Base-by-base conservation (phyloP, 2,888 invertebrate genomes). In the Tolmerus cingulatus region DNA sequence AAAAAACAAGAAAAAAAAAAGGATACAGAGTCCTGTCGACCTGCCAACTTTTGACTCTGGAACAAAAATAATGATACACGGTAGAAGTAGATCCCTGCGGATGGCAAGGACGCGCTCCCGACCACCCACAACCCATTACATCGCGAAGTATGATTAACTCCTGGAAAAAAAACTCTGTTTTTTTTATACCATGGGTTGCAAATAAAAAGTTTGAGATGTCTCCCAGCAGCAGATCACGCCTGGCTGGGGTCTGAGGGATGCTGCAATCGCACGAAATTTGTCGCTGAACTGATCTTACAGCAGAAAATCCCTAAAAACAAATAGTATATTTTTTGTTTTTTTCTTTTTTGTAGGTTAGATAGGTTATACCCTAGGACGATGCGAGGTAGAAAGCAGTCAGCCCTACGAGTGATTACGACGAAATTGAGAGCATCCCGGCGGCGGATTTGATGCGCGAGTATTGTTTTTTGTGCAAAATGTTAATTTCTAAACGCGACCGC, bases 11-110 rank as follows among this genome's bases (percentile, higher is more conserved):
- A 40, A 43, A 51, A 79, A 79, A 79, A 55, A 55, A n/a, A 40
- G 1, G 19, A 66, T 66, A 27, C 23, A 66, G 9, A 23, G 66
- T 37, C 40, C 57, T 57, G 82, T 57, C 82, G 57, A 57, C 66
- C 82, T 82, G 82, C 82, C 82, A 82, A 82, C 57, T 82, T 82
- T 82, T 57, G 66, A 82, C 82, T 57, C 57, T 82, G 19, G 82
- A 37, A 37, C 4, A 46, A 14, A 46, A 46, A 46, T 14, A 46
- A 46, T 46, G 43, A 14, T 14, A 23, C 34, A 16, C 2, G n/a
- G 40, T 37, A 40, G 19, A 76, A 76, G 76, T 37, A n/a, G 76
- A 76, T 16, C 76, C 37, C 76, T 76, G 27, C 12, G 66, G 37
- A 82, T 82, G 57, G 82, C 57, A 82, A 82, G 82, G 82, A 82